Percentiles rank a stretch among this genome's conserved stretches.
Evolutionary conservation across 2,797 vertebrate species (phyloP).

Genomic region (Anas flavirostris): DNA sequence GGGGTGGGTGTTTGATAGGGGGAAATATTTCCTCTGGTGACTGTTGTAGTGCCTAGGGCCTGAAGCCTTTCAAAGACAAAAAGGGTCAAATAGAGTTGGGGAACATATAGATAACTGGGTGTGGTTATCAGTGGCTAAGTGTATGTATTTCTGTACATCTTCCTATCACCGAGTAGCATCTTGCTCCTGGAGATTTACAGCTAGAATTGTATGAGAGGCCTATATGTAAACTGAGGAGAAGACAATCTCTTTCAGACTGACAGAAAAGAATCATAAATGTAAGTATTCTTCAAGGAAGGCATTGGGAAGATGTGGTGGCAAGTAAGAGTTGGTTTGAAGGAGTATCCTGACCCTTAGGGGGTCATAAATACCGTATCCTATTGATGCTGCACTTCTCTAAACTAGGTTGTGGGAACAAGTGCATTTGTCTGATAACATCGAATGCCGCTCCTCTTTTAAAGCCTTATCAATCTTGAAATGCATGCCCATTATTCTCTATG

Average conservation of each 20-base stretch:
- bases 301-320: not conserved
- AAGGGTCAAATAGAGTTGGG: not conserved
- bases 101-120: not conserved
- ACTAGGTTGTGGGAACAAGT: not conserved
- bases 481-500: not conserved
- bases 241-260: not conserved
- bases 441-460: not conserved
- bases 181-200: not conserved
- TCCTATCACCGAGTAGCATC: not conserved
- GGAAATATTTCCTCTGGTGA: not conserved
- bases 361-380: not conserved
- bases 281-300: not conserved
- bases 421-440: not conserved
- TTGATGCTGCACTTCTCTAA: not conserved
- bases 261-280: not conserved
- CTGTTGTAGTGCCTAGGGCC: not conserved
- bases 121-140: not conserved
- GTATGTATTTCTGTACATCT: rapidly evolving
- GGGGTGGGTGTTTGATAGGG: not conserved
- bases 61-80: not conserved
- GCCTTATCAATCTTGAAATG: not conserved
- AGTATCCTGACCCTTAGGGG: not conserved
- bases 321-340: not conserved
- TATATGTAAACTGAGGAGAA: not conserved
- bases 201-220: not conserved